phyloP scores from a whole-genome alignment of 2,797 vertebrate species.

The Neostethus bicornis region DNA sequence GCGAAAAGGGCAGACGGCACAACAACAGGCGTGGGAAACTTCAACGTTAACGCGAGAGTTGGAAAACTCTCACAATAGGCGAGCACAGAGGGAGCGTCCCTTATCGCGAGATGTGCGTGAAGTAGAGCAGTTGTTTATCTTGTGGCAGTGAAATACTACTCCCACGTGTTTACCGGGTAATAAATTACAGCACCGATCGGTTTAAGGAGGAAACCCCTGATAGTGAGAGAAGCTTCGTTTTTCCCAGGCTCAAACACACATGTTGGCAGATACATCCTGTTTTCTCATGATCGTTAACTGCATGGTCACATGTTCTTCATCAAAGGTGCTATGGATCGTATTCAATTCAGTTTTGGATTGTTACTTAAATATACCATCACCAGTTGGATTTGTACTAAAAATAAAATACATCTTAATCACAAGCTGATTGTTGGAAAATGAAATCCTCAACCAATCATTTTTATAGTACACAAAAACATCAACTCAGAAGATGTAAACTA shows the following conservation, averaged over 20 bases:
- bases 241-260: conserved; percentile 62
- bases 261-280: conserved; percentile 18
- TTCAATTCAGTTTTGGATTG: no score
- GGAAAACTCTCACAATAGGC: conserved; percentile 87
- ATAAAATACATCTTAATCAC: no score
- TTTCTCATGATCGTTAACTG: conserved; percentile 4
- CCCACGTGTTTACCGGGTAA: conserved; percentile 80
- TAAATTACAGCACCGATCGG: conserved; percentile 70
- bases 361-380: no score
- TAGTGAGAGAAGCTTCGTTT: conserved; percentile 41
- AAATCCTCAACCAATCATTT: no score
- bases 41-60: conserved; percentile 77
- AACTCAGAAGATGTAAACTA: no score
- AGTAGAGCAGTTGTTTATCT: conserved; percentile 73
- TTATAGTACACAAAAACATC: no score
- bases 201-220: conserved; percentile 33
- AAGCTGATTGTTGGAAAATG: no score
- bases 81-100: conserved; percentile 58
- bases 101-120: conserved; percentile 76
- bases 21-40: conserved; percentile 91
- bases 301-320: conserved; percentile 37
- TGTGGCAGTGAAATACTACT: conserved; percentile 75
- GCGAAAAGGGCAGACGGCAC: conserved; percentile 83
- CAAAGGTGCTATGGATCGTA: no score
- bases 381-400: no score